Base-by-base conservation (phyloP, 2,888 invertebrate genomes). In the Hirtodrosophila duncani region DNA sequence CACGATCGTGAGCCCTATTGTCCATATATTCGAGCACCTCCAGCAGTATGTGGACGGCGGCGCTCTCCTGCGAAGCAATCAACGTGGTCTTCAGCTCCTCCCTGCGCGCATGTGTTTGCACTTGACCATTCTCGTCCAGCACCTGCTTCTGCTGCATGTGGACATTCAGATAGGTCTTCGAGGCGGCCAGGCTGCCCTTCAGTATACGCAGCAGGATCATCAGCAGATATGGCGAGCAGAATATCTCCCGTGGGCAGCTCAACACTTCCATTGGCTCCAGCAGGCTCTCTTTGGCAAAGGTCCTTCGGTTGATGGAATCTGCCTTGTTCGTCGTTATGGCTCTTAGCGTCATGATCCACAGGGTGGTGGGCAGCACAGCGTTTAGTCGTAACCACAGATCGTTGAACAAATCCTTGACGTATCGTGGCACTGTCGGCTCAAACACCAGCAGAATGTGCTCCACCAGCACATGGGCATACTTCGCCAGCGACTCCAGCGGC, bases 41-140 rank as follows among this genome's bases (percentile, higher is more conserved):
- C 31, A 99, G 88, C 55, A 99, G 89, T 77, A 99, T 95, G 88
- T 99, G 99, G 23, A 97, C 91, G 0, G 95, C 94, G 8, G 95
- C 94, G 87, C 96, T 95, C 83, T 98, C 98, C 89, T 99, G 99
- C 0, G 97, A 95, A 1, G 96, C 95, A 33, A 98, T 92, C 46
- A 98, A 88, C 2, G 98, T 96, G 37, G 93, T 92, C 85, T 94
- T 93, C 51, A 99, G 89, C 85, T 98, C 97, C 85, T 98, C 97
- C 58, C 97, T 89, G 85, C 98, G 97, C 0, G 91, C 89, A 84
- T 96, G 95, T 23, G 90, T 92, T 31, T 92, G 90, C 21, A 93
- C 86, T 70, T 93, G 93, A 1, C 93, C 93, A 64, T 90, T 90
- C 83, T 91, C 92, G 82, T 93, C 94, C 10, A 92, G 88, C 51